Conservation (phyloP, 2,113 vertebrate genomes). For the Pavo muticus region DNA sequence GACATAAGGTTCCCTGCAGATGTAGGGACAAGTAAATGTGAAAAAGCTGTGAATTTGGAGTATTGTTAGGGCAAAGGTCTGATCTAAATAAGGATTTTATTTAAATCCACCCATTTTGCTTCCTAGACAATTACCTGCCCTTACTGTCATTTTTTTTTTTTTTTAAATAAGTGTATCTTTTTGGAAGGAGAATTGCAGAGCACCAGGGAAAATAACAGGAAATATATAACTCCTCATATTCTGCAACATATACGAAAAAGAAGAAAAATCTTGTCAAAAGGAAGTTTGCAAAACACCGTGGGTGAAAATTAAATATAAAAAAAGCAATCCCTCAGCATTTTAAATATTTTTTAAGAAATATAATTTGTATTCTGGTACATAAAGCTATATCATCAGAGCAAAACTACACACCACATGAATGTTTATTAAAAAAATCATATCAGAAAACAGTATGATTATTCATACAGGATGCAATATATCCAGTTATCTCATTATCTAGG, state of each 20-base stretch:
- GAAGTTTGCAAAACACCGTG: not conserved
- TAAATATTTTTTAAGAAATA: constrained; percentile 55
- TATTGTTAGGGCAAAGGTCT: not conserved
- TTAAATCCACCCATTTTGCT: not conserved
- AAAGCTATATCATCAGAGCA: not conserved
- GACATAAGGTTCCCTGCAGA: not conserved
- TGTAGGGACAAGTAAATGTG: not conserved
- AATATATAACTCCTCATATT: not conserved
- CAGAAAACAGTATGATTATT: constrained; percentile 34
- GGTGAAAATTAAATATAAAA: constrained; percentile 50
- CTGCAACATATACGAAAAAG: not conserved
- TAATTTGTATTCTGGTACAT: constrained; percentile 37
- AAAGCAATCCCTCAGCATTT: not conserved
- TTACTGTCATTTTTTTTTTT: not conserved
- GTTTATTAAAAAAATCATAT: not conserved
- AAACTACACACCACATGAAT: not conserved
- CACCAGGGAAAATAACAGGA: not conserved
- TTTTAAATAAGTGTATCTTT: not conserved
- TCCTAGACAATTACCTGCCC: not conserved
- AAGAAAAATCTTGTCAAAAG: not conserved
- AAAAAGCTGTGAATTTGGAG: not conserved
- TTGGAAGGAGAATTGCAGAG: not conserved
- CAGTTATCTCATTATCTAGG: not conserved
- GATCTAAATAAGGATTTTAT: not conserved
- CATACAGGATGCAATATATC: not conserved